Evolutionary conservation across 2,113 vertebrate genomes (phyloP).

Genomic region (Seriola dumerili): DNA sequence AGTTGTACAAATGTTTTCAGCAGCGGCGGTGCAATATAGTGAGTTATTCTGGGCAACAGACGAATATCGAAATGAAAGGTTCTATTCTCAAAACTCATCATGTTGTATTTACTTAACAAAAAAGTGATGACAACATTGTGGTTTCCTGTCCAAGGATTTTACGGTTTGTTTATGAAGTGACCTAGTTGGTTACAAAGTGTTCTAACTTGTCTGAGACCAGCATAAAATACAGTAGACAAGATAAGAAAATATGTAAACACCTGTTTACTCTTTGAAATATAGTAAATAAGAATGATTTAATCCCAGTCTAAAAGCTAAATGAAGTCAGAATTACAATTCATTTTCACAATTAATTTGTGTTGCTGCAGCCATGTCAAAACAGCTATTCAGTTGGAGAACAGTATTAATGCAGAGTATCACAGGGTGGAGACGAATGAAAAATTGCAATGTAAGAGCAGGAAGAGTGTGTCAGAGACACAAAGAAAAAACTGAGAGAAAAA

Average conservation of each 20-base stretch:
- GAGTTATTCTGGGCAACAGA: neutral
- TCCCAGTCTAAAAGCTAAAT: neutral
- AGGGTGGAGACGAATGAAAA: constrained; percentile 20
- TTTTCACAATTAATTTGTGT: constrained; percentile 1
- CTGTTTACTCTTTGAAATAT: neutral
- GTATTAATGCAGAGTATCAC: neutral
- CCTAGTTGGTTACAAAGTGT: neutral
- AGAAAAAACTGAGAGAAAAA: constrained; percentile 18
- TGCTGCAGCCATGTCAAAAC: constrained; percentile 14
- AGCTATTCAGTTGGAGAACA: constrained; percentile 2
- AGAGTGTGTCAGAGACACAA: constrained; percentile 19
- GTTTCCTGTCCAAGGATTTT: neutral
- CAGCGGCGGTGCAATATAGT: too few relatives aligned
- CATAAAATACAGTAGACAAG: neutral
- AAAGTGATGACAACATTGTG: neutral
- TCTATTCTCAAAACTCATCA: neutral
- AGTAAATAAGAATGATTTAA: neutral
- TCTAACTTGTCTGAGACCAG: neutral
- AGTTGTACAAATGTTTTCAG: neutral
- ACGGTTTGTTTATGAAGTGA: neutral
- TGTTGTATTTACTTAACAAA: neutral
- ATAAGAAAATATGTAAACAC: neutral
- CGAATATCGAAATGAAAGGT: neutral
- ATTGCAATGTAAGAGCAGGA: constrained; percentile 9
- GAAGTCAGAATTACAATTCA: neutral